phyloP scores from a whole-genome alignment of 2,797 vertebrate species.

The Ibycter americanus region DNA sequence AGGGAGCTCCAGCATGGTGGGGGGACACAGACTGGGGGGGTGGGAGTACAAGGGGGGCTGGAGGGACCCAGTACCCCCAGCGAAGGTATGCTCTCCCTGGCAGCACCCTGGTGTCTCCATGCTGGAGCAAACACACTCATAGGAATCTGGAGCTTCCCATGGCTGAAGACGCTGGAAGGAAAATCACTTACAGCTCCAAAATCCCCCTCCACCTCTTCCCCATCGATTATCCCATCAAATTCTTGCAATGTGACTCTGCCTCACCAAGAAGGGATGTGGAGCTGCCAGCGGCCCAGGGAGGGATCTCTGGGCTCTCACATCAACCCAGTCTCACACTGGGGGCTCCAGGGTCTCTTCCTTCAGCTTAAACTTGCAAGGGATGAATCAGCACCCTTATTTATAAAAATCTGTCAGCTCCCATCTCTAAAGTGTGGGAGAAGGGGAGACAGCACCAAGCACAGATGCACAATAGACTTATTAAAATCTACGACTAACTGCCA shows the following conservation, averaged over 20 bases:
- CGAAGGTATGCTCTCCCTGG: fast-evolving
- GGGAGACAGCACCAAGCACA: neutral
- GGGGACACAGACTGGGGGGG: no score
- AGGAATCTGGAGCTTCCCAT: neutral
- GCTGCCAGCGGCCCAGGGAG: neutral
- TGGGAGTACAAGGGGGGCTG: neutral
- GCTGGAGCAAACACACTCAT: fast-evolving
- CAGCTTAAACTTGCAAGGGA: neutral
- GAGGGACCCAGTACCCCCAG: neutral
- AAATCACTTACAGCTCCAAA: neutral
- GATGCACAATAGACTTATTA: neutral
- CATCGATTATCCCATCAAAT: neutral
- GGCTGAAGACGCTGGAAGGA: neutral
- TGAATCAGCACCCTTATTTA: neutral
- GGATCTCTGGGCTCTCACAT: neutral
- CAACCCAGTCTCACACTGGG: neutral
- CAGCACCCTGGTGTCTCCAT: neutral
- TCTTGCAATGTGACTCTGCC: neutral
- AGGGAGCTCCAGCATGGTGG: neutral
- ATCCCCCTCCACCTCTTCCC: neutral
- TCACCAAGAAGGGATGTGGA: neutral
- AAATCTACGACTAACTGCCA: neutral
- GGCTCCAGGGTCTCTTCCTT: neutral
- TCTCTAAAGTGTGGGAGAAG: neutral
- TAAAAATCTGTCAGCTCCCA: neutral